These are phyloP conservation scores for Ericerus pela DNA, from an alignment of 1,140 invertebrate genomes.

Conservation along the genomic window DNA sequence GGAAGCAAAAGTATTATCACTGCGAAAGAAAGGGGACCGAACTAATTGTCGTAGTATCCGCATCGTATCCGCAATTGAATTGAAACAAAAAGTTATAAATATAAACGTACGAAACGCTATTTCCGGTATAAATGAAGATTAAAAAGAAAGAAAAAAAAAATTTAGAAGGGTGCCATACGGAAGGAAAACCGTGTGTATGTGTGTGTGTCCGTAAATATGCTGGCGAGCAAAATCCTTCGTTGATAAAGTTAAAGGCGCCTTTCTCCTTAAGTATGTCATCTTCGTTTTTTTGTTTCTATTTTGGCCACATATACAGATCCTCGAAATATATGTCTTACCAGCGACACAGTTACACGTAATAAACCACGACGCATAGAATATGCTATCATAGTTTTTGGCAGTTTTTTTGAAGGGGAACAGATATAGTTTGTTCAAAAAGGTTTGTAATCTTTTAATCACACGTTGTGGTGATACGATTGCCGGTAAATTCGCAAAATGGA, in stretches of 20 bases:
- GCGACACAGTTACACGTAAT: not conserved
- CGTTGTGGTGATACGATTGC: no score
- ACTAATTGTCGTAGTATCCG: constrained; percentile 8
- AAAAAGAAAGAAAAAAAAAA: no score
- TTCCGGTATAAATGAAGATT: constrained; percentile 7
- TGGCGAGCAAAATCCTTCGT: no score
- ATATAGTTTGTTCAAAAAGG: not conserved
- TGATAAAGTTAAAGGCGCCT: constrained; percentile 5
- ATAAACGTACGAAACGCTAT: constrained; percentile 1
- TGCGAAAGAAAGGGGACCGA: not conserved
- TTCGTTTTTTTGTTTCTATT: no score
- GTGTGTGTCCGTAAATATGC: no score
- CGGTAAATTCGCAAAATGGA: no score
- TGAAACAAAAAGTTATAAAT: constrained; percentile 12
- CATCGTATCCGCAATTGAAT: constrained; percentile 8
- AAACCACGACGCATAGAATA: constrained; percentile 3
- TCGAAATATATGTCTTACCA: not conserved
- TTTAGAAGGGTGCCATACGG: no score
- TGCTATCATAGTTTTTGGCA: not conserved
- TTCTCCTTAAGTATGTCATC: not conserved
- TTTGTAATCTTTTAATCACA: no score
- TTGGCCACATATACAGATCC: not conserved
- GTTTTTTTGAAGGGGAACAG: not conserved
- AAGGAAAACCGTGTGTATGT: no score
- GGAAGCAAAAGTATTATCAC: not conserved